Base-by-base conservation (phyloP, 2,797 vertebrate species). In the Channa striata region DNA sequence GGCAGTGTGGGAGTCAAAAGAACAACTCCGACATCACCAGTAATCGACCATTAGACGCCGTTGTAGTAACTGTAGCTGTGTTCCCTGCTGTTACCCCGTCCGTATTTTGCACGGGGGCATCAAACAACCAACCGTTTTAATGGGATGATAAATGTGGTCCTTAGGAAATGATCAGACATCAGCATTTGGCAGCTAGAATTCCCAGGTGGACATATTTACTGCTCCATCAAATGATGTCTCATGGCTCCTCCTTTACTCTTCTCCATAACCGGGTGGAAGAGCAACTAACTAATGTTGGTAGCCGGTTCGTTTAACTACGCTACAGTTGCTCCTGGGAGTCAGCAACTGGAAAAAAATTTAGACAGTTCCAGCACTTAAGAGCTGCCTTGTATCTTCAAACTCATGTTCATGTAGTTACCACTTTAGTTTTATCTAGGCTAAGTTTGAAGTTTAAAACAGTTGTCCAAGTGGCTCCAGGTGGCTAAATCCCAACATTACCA, bases 1-100 rank as follows among this genome's bases (percentile, higher is more conserved):
- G 51, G n/a, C 36, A 16, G 30, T 64, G 61, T 53, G 20, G 50
- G 44, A 50, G 42, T 49, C 42, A 11, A 48, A 54, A 51, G 33
- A 50, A 34, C 53, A 56, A 39, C 25, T 30, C 25, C 53, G 60
- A 33, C 39, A 37, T 40, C 36, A 8, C 25, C 34, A 16, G 62
- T 21, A 23, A 54, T 59, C 67, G 48, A 21, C 9, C 36, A 63
- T 34, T 48, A 14, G 2, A 25, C 17, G 33, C 19, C 4, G 2
- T 37, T 25, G 25, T 30, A 30, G 6, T 30, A 30, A 6, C 44
- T 68, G 30, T 14, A 34, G 47, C 49, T 59, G 20, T 30, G 34
- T 6, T 44, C 11, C 34, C 8, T 11, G 6, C 50, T 34, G 13
- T 42, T 43, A n/a, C n/a, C n/a, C 21, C 34, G 8, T 36, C 34